Evolutionary conservation across 2,888 invertebrate species (phyloP).

Genomic region (Kryphioiulus occultus): DNA sequence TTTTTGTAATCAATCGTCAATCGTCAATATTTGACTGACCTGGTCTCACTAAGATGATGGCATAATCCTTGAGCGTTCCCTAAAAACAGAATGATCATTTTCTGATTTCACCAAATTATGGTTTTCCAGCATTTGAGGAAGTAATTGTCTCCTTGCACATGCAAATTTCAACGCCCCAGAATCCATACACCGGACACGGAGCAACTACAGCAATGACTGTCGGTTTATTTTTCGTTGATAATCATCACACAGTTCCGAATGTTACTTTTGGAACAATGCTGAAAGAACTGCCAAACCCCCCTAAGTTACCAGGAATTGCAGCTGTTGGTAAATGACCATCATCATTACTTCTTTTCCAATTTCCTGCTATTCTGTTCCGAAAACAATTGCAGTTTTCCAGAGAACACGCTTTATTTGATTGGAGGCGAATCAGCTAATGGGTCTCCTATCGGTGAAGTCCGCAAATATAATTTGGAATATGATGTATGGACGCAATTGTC

Average conservation of each 20-base stretch:
- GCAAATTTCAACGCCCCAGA: not conserved
- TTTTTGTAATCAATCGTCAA: too few species aligned
- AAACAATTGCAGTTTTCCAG: not conserved
- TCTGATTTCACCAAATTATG: too few species aligned
- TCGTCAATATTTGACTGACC: too few species aligned
- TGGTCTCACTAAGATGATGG: too few species aligned
- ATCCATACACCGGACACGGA: not conserved
- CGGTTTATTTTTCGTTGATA: not conserved
- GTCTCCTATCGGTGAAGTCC: not conserved
- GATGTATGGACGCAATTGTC: not conserved
- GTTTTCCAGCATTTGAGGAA: not conserved
- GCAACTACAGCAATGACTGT: not conserved
- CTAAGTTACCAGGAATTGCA: not conserved
- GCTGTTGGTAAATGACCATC: not conserved
- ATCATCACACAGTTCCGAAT: not conserved
- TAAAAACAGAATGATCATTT: too few species aligned
- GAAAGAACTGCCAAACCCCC: not conserved
- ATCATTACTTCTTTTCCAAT: not conserved
- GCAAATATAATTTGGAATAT: not conserved
- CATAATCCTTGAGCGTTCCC: too few species aligned
- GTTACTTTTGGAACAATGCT: not conserved
- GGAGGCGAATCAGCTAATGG: not conserved
- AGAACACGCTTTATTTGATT: not conserved
- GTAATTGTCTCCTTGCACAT: not conserved
- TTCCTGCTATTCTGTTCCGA: not conserved